Conservation (phyloP, 1,140 invertebrate genomes). For the Lordiphosa collinella region DNA sequence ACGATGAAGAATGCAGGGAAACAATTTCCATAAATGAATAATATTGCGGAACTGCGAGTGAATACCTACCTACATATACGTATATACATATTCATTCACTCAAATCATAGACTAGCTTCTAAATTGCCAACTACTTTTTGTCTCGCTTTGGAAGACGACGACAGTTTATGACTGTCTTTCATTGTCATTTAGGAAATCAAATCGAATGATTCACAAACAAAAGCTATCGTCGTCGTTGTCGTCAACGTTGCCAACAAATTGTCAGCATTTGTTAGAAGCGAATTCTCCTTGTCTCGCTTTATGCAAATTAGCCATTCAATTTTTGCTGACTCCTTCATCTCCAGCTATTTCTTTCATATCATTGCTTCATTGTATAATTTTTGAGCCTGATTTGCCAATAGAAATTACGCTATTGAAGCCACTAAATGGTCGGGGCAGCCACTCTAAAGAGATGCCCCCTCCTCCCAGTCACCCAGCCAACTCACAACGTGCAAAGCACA, state of each 20-base stretch:
- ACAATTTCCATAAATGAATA: constrained; percentile 73
- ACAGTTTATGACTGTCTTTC: constrained; percentile 45
- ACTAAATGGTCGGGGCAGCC: constrained; percentile 45
- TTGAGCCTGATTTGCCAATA: constrained; percentile 54
- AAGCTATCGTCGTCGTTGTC: constrained; percentile 32
- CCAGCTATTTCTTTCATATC: constrained; percentile 19
- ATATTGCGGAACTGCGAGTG: constrained; percentile 62
- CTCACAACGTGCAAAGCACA: constrained; percentile 29
- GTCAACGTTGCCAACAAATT: constrained; percentile 32
- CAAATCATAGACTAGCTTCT: constrained; percentile 30
- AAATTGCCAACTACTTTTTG: constrained; percentile 37
- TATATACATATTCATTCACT: constrained; percentile 49
- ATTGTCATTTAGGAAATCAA: constrained; percentile 62
- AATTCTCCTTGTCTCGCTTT: constrained; percentile 24
- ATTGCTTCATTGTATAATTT: constrained; percentile 50
- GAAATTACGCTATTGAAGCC: constrained; percentile 56
- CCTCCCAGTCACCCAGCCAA: constrained; percentile 13
- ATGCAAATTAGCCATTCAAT: constrained; percentile 48
- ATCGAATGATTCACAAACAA: constrained; percentile 60
- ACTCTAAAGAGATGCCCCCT: constrained; percentile 4
- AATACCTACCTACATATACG: constrained; percentile 15
- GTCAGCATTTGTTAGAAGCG: constrained; percentile 23
- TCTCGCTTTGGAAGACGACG: constrained; percentile 11
- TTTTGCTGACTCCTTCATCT: constrained; percentile 26
- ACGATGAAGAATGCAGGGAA: constrained; percentile 42